Conservation (phyloP, 2,113 vertebrate species). For the Spea bombifrons region DNA sequence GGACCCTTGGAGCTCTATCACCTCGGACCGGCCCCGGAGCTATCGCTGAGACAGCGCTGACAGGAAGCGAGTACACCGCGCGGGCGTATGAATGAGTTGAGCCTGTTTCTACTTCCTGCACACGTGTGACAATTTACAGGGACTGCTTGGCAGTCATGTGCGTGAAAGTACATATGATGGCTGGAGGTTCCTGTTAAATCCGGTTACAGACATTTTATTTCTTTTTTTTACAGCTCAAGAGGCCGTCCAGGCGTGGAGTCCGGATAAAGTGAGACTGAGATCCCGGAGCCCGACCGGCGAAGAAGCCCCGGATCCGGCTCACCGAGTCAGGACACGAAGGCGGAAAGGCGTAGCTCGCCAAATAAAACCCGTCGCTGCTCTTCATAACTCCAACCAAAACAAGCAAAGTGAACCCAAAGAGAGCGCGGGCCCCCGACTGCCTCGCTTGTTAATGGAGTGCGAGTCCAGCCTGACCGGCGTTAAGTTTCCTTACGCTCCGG, state of each 20-base stretch:
- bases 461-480: neutral
- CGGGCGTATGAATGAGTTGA: too few species aligned
- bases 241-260: neutral
- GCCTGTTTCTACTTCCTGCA: too few species aligned
- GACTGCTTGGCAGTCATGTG: neutral
- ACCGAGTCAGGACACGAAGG: neutral
- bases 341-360: conserved; percentile 8
- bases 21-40: too few species aligned
- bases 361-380: conserved; percentile 1
- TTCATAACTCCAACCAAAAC: conserved; percentile 20
- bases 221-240: neutral
- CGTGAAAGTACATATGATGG: too few species aligned
- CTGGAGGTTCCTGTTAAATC: too few species aligned
- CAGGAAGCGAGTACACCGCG: too few species aligned
- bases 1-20: too few species aligned
- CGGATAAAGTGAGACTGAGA: neutral
- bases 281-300: neutral
- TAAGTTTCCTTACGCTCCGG: neutral
- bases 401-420: conserved; percentile 13
- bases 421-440: neutral
- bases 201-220: neutral
- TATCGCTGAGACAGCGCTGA: too few species aligned
- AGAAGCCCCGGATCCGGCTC: neutral
- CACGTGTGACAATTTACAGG: neutral
- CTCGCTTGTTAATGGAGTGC: neutral